A percentile compares a stretch with the other conserved stretches of the same genome.
Conservation (phyloP, 2,113 vertebrate species). For the Motacilla alba region DNA sequence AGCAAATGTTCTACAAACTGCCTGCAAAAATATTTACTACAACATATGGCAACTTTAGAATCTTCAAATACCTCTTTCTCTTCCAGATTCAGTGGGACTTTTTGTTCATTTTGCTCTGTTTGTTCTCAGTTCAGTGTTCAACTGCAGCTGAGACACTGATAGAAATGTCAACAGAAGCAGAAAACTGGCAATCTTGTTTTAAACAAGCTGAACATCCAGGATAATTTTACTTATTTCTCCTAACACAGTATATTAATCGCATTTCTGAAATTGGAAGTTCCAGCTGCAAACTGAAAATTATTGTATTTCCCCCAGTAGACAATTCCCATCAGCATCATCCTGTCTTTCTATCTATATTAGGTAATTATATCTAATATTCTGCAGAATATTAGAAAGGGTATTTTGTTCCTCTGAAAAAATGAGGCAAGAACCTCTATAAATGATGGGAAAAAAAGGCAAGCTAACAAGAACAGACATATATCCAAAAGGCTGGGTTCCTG, state of each 20-base stretch:
- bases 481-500: neutral
- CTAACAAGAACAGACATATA: neutral
- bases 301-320: accelerated
- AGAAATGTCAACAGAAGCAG: neutral
- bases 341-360: neutral
- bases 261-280: neutral
- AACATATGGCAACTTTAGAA: neutral
- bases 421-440: neutral
- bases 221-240: neutral
- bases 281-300: neutral
- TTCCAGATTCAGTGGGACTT: neutral
- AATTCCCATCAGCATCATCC: neutral
- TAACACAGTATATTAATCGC: neutral
- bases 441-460: neutral
- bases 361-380: neutral
- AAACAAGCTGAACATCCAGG: neutral
- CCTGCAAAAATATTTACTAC: neutral
- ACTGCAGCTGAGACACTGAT: neutral
- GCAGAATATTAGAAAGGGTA: neutral
- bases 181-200: neutral
- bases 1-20: neutral
- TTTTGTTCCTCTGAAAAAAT: neutral
- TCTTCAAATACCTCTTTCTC: neutral
- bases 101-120: neutral
- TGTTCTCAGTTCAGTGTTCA: neutral